These are phyloP conservation scores for Platygyra sinensis DNA, from an alignment of 64 coral and sea anemone genomes.

Conservation along the genomic window DNA sequence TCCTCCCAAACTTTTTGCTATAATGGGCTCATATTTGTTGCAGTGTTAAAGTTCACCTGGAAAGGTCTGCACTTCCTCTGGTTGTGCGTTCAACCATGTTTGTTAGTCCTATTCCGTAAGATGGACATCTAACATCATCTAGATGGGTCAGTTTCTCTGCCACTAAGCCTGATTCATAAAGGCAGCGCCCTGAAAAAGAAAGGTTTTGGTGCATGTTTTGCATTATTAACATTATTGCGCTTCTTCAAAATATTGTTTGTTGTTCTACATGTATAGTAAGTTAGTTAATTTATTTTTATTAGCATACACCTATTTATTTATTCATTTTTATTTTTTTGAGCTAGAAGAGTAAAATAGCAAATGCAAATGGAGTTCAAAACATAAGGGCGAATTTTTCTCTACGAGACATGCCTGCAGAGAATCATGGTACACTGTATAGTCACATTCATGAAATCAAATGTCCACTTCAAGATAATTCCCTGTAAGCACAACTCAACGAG, in stretches of 20 bases:
- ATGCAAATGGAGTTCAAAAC: no score
- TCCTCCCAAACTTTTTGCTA: neutral
- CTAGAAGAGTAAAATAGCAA: no score
- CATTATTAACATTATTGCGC: no score
- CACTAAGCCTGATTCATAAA: conserved; percentile 84
- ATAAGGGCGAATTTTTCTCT: no score
- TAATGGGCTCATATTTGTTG: neutral
- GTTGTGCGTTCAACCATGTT: conserved; percentile 98
- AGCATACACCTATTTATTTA: no score
- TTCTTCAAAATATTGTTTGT: neutral
- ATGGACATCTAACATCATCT: conserved; percentile 95
- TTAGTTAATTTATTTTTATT: no score
- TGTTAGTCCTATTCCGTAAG: conserved; percentile 88
- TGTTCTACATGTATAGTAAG: neutral
- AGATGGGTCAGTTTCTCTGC: conserved; percentile 66
- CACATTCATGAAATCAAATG: no score
- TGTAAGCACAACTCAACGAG: no score
- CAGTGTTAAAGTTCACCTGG: conserved; percentile 46
- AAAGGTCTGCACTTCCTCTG: conserved; percentile 87
- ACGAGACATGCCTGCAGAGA: no score
- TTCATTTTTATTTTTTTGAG: no score
- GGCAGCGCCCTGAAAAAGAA: conserved; percentile 75
- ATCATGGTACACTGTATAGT: no score
- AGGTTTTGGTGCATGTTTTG: neutral
- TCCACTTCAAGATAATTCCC: no score